phyloP scores from a whole-genome alignment of 2,797 vertebrate species.

The Anniella stebbinsi region DNA sequence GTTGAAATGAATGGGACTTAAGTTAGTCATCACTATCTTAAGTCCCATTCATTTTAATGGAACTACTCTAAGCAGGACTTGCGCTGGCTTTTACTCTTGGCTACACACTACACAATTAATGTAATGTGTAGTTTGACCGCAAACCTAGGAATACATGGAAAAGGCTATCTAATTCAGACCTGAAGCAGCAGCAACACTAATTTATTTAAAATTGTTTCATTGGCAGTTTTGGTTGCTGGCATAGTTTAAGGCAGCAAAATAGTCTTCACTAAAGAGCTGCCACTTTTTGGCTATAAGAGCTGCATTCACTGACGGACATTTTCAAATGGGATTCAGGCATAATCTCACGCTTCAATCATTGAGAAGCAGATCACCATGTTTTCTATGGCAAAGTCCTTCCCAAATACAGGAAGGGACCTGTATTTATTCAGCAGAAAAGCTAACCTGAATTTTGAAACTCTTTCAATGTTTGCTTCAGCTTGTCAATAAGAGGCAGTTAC shows the following conservation, averaged over 20 bases:
- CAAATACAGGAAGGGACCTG: not conserved
- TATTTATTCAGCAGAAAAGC: conserved; percentile 65
- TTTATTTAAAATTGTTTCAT: not conserved
- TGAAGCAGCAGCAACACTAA: not conserved
- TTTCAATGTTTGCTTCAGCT: conserved; percentile 62
- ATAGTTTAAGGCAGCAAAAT: not conserved
- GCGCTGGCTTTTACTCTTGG: too few relatives aligned
- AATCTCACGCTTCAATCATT: not conserved
- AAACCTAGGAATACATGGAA: not conserved
- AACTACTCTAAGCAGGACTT: too few relatives aligned
- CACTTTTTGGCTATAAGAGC: not conserved
- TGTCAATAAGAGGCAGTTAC: conserved; percentile 62
- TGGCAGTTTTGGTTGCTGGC: not conserved
- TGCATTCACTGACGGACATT: not conserved
- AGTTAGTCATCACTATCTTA: too few relatives aligned
- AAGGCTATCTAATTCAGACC: not conserved
- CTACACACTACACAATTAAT: too few relatives aligned
- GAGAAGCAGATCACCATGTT: not conserved
- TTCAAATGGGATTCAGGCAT: not conserved
- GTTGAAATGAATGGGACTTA: too few relatives aligned
- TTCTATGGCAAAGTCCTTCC: not conserved
- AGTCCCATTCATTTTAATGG: too few relatives aligned
- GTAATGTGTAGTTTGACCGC: too few relatives aligned
- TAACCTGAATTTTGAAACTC: conserved; percentile 60
- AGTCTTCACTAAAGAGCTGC: not conserved